Base-by-base conservation (phyloP, 2,888 invertebrate genomes). In the Gandaritis pyraliata region DNA sequence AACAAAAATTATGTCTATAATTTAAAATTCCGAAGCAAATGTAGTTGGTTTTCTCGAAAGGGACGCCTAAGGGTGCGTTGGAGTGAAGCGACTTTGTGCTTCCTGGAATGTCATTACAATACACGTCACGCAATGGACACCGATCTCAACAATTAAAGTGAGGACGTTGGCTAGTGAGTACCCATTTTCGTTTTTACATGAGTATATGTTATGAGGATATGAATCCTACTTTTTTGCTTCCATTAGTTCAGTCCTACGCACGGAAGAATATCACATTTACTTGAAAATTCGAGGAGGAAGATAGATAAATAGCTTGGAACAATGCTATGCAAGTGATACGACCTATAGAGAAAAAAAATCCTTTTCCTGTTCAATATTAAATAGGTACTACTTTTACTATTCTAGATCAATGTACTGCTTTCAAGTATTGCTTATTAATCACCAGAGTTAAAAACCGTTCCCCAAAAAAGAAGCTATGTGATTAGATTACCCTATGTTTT, bases 71-170 rank as follows among this genome's bases (percentile, higher is more conserved):
- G 69, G 78, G 71, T 58, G 65, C 75, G 71, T 65, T 70, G 72
- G 69, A 72, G 74, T 80, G 78, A 60, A 69, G 73, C 75, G 73
- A 68, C 76, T 72, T 74, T 75, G 72, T 73, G 76, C 56, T 85
- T 85, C 82, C 86, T 76, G 86, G 85, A 85, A 83, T 78, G 75
- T 72, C 59, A 73, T 80, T 77, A 74, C 78, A 75, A 72, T 70
- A 72, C 73, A 77, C 74, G 72, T 72, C 73, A 77, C 74, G 72
- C 74, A 74, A 73, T 67, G 60, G 38, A 58, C 55, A 45, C 50
- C 60, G 63, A 59, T 65, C 69, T 56, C 50, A 23, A 55, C 61
- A 63, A 71, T 69, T 69, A 69, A 45, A 48, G 16, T 38, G 55
- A 50, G 60, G 61, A 66, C 60, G 61, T 55, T 58, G 58, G 51